Evolutionary conservation across 2,113 vertebrate species (phyloP).

Genomic region (Cygnus buccinator): DNA sequence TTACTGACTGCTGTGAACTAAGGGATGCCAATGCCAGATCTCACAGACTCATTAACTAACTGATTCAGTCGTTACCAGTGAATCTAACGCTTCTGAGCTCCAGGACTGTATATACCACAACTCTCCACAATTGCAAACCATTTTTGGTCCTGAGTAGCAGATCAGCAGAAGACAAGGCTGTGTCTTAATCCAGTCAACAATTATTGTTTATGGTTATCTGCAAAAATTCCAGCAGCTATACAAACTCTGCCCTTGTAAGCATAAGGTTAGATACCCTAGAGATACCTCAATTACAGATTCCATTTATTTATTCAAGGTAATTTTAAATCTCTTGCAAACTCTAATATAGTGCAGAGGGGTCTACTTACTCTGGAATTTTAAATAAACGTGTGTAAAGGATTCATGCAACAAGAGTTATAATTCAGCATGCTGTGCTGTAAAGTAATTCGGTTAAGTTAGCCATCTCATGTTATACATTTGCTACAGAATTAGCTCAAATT

Average conservation of each 20-base stretch:
- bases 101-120: not conserved
- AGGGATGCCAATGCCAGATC: constrained; percentile 56
- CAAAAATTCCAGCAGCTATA: not conserved
- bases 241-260: not conserved
- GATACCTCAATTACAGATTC: not conserved
- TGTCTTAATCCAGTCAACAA: not conserved
- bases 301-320: not conserved
- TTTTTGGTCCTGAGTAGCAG: constrained; percentile 34
- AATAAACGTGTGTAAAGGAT: not conserved
- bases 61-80: not conserved
- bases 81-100: not conserved
- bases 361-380: not conserved
- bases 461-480: not conserved
- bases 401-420: not conserved
- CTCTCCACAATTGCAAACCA: not conserved
- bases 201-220: not conserved
- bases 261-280: not conserved
- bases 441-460: not conserved
- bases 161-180: constrained; percentile 10
- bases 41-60: constrained; percentile 22
- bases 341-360: not conserved
- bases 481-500: constrained; percentile 25
- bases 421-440: not conserved
- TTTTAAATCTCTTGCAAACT: not conserved
- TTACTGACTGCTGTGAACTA: constrained; percentile 56